Percentiles rank a stretch among this genome's conserved stretches.
Evolutionary conservation across 30 jellyfish, hydroid and myxozoan species (phyloP).

Genomic region (Clytia hemisphaerica): DNA sequence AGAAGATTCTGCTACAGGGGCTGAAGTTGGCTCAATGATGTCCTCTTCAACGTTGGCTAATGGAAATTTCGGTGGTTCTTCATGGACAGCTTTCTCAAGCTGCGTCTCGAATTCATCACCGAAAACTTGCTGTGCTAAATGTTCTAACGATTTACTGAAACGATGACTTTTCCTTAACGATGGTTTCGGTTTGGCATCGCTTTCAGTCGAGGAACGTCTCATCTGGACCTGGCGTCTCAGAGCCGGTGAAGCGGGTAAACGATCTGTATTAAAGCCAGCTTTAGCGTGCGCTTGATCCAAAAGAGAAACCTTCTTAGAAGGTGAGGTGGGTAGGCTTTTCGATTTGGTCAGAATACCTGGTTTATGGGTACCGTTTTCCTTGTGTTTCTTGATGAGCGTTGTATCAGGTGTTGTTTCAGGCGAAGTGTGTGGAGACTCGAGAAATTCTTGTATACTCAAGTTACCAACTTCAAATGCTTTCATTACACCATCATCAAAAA

Average conservation of each 20-base stretch:
- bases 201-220: not conserved
- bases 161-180: not conserved
- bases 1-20: too few relatives aligned
- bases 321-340: not conserved
- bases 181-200: not conserved
- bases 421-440: conserved; percentile 61
- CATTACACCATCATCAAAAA: conserved; percentile 72
- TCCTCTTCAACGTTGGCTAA: not conserved
- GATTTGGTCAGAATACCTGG: not conserved
- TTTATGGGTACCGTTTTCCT: not conserved
- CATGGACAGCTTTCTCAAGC: conserved; percentile 5
- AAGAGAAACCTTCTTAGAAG: conserved; percentile 1
- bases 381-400: not conserved
- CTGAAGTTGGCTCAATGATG: not conserved
- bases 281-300: conserved; percentile 35
- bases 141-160: conserved; percentile 36
- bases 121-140: conserved; percentile 41
- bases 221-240: not conserved
- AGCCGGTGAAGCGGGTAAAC: not conserved
- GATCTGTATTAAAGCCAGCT: not conserved
- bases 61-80: conserved; percentile 21
- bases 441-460: conserved; percentile 66
- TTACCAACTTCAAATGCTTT: conserved; percentile 87
- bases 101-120: conserved; percentile 31
- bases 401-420: conserved; percentile 5